Evolutionary conservation across 2,888 invertebrate genomes (phyloP).

Genomic region (Pomacea canaliculata): DNA sequence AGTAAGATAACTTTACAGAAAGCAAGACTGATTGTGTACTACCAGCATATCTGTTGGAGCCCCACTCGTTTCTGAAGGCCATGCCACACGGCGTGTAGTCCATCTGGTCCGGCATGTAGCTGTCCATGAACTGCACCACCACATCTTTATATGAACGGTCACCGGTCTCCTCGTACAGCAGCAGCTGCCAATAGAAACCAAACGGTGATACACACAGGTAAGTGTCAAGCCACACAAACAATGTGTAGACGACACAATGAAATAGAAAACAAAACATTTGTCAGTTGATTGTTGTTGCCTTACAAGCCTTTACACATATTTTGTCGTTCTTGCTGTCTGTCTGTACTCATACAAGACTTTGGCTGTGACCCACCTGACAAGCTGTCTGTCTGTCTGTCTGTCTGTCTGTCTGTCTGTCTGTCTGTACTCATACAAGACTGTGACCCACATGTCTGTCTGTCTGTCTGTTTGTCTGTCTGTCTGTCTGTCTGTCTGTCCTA

Average conservation of each 20-base stretch:
- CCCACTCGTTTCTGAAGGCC: slow-evolving; percentile 2
- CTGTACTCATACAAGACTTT: no score
- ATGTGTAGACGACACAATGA: no score
- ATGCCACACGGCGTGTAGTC: neutral
- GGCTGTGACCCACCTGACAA: slow-evolving; percentile 12
- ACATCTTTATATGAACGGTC: neutral
- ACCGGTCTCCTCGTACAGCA: neutral
- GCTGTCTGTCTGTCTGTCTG: slow-evolving; percentile 42
- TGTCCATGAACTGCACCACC: neutral
- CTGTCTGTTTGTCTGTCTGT: slow-evolving; percentile 40
- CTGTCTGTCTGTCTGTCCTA: no score
- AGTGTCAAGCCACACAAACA: no score
- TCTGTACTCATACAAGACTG: slow-evolving; percentile 59
- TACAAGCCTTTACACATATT: no score
- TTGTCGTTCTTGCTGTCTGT: no score
- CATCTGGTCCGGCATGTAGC: neutral
- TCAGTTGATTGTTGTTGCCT: no score
- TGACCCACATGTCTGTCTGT: slow-evolving; percentile 37
- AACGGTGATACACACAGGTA: neutral
- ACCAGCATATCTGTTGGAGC: slow-evolving; percentile 2
- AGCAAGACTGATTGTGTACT: no score
- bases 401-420: slow-evolving; percentile 35
- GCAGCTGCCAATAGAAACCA: neutral
- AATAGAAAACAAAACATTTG: no score
- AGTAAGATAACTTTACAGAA: no score